Percentiles rank a stretch among this genome's conserved stretches.
These are phyloP conservation scores for Chlorodrepanis virens DNA, from an alignment of 2,113 vertebrate genomes.

Conservation along the genomic window DNA sequence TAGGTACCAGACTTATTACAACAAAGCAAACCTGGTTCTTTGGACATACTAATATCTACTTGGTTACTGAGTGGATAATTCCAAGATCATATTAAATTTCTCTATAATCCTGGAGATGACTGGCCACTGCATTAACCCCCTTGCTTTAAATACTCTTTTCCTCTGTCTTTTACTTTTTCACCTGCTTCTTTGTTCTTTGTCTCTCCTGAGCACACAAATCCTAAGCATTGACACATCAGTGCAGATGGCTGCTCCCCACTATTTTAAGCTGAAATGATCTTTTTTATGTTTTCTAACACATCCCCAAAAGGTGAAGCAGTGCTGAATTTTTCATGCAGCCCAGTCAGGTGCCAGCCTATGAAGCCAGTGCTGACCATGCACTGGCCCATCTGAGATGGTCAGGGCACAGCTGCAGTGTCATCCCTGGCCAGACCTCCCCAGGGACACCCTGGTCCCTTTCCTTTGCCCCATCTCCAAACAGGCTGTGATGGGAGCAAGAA, in stretches of 20 bases:
- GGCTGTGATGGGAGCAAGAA: background rate
- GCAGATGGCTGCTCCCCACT: background rate
- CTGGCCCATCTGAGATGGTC: fast-evolving
- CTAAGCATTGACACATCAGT: fast-evolving
- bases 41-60: background rate
- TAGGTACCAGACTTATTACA: background rate
- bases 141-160: background rate
- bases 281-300: background rate
- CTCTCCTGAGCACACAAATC: background rate
- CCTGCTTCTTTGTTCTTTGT: background rate
- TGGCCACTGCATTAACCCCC: background rate
- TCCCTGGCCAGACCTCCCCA: background rate
- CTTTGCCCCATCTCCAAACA: background rate
- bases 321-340: background rate
- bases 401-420: background rate
- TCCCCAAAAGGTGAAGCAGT: background rate
- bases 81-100: background rate
- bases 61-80: background rate
- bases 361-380: background rate
- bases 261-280: background rate
- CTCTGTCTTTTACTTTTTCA: background rate
- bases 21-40: background rate
- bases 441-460: background rate
- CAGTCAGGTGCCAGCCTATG: background rate
- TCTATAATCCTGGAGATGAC: background rate